Conservation (phyloP, 2,113 vertebrate genomes). For the Cynoglossus semilaevis region DNA sequence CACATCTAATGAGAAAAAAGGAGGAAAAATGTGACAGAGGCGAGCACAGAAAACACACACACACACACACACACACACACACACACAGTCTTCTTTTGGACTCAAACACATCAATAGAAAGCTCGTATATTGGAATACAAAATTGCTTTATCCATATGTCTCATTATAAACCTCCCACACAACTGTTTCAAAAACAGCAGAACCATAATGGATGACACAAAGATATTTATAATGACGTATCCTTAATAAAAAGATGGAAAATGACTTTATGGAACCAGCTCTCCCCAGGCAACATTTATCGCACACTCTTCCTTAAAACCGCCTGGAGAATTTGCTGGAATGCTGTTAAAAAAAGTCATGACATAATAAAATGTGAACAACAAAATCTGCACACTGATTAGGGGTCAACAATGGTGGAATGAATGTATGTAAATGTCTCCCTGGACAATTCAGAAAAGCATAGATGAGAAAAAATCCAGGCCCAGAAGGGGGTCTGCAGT, state of each 20-base stretch:
- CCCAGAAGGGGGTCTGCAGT: conserved; percentile 25
- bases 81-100: conserved; percentile 20
- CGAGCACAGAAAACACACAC: conserved; percentile 39
- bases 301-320: conserved; percentile 24
- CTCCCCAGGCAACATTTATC: conserved; percentile 35
- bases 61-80: conserved; percentile 22
- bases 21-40: conserved; percentile 39
- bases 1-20: conserved; percentile 82
- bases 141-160: conserved; percentile 34
- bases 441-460: conserved; percentile 22
- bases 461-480: conserved; percentile 30
- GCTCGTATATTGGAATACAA: conserved; percentile 7
- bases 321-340: conserved; percentile 61
- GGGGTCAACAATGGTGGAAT: conserved; percentile 35
- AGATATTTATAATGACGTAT: conserved; percentile 43
- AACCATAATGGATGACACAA: conserved; percentile 52
- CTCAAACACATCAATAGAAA: conserved; percentile 13
- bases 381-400: conserved; percentile 42
- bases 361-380: conserved; percentile 51
- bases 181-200: conserved; percentile 41
- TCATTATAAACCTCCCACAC: conserved; percentile 44
- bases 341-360: conserved; percentile 32
- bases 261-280: conserved; percentile 50
- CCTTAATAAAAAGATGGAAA: background rate
- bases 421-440: conserved; percentile 34